Evolutionary conservation across 2,797 vertebrate species (phyloP).

Genomic region (Falco novaeseelandiae): DNA sequence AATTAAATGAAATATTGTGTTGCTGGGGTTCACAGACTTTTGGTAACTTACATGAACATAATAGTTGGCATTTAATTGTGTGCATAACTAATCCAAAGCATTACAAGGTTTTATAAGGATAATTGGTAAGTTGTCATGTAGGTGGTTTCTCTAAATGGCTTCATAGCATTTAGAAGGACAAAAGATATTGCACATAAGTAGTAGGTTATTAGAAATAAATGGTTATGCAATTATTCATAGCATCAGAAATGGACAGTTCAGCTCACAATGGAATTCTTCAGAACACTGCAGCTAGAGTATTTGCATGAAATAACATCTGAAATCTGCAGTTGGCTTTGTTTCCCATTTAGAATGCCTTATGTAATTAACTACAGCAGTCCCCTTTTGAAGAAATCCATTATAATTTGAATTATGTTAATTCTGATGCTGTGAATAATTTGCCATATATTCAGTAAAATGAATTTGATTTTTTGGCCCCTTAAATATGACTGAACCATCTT

Average conservation of each 20-base stretch:
- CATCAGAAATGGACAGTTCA: conserved; percentile 18
- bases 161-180: conserved; percentile 15
- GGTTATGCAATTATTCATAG: neutral
- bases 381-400: conserved; percentile 24
- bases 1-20: neutral
- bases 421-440: neutral
- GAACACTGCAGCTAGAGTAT: neutral
- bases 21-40: neutral
- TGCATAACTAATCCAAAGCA: neutral
- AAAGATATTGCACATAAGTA: conserved; percentile 48
- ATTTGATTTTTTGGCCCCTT: neutral
- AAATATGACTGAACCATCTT: neutral
- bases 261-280: neutral
- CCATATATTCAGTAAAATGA: neutral
- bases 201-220: conserved; percentile 50
- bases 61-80: conserved; percentile 13
- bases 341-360: neutral
- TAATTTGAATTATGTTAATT: conserved; percentile 1
- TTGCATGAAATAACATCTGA: conserved; percentile 39
- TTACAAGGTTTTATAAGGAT: neutral
- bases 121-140: conserved; percentile 31
- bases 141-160: conserved; percentile 33
- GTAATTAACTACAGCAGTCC: neutral
- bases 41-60: neutral
- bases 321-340: neutral